phyloP scores from a whole-genome alignment of 37 sponge, comb jelly and placozoan species.

The Spongilla lacustris region DNA sequence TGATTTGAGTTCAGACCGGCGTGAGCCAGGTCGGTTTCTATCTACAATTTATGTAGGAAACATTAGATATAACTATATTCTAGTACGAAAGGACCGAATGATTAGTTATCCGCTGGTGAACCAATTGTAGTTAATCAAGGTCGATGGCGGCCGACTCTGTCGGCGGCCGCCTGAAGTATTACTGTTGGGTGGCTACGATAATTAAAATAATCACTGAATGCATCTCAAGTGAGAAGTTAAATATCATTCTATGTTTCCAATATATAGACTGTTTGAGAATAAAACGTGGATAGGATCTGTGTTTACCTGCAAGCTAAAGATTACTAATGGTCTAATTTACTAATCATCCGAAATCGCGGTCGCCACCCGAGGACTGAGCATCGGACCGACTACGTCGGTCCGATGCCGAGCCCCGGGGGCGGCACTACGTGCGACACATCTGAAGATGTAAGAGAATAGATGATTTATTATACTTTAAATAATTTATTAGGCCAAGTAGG shows the following conservation, averaged over 20 bases:
- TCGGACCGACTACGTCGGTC: too few species aligned
- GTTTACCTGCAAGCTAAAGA: constrained; percentile 18
- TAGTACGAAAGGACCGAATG: constrained; percentile 86
- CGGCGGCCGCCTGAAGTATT: too few species aligned
- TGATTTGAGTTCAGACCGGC: constrained; percentile 95
- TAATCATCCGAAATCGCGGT: constrained; percentile 16
- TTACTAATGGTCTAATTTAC: constrained; percentile 50
- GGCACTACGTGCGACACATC: too few species aligned
- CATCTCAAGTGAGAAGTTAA: constrained; percentile 63
- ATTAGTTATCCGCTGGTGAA: constrained; percentile 75
- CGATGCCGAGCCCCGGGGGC: too few species aligned
- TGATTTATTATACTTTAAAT: too few species aligned
- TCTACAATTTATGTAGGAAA: constrained; percentile 79
- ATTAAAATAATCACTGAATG: constrained; percentile 62
- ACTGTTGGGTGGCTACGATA: constrained; percentile 76
- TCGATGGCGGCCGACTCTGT: not conserved
- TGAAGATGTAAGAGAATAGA: too few species aligned
- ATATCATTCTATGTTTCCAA: constrained; percentile 57
- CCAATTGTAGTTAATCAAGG: constrained; percentile 35
- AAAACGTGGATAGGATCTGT: constrained; percentile 65
- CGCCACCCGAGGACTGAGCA: too few species aligned
- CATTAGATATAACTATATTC: constrained; percentile 46
- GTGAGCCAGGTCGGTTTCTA: constrained; percentile 94
- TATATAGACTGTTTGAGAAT: constrained; percentile 49
- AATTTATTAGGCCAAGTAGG: too few species aligned